Conservation (phyloP, 2,797 vertebrate genomes). For the Myotis planiceps region DNA sequence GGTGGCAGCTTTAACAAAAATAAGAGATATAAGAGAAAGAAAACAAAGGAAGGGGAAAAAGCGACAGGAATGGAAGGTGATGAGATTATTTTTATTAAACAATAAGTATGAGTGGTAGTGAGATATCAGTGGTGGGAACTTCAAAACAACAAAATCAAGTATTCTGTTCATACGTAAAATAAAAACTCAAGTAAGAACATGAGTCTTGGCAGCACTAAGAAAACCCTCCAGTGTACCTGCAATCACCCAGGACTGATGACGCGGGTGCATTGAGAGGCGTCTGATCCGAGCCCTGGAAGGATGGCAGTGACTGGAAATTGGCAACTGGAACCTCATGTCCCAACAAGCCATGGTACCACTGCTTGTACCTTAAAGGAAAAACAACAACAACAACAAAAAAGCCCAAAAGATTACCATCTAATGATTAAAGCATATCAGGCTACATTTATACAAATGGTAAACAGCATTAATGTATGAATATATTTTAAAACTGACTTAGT, state of each 20-base stretch:
- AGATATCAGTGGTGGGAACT: background rate
- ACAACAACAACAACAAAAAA: background rate
- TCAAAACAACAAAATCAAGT: background rate
- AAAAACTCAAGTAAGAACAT: background rate
- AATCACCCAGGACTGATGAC: slow-evolving; percentile 97
- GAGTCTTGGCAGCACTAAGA: background rate
- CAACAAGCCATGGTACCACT: slow-evolving; percentile 99
- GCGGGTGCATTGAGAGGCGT: slow-evolving; percentile 96
- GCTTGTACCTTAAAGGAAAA: slow-evolving; percentile 92
- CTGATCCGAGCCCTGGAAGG: slow-evolving; percentile 95
- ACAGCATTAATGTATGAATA: background rate
- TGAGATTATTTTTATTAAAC: background rate
- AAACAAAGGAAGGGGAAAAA: background rate
- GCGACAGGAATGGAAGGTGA: background rate
- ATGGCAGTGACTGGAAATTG: slow-evolving; percentile 98
- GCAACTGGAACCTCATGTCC: slow-evolving; percentile 99
- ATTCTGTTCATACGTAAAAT: background rate
- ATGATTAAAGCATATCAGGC: background rate
- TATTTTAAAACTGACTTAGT: background rate
- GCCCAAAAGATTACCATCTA: background rate
- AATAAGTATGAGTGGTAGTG: background rate
- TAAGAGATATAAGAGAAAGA: background rate
- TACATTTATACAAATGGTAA: slow-evolving; percentile 8
- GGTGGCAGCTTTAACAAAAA: background rate
- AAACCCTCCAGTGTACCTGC: slow-evolving; percentile 89